These are phyloP conservation scores for Stictocephala bisonia DNA, from an alignment of 2,888 invertebrate genomes.

Conservation along the genomic window DNA sequence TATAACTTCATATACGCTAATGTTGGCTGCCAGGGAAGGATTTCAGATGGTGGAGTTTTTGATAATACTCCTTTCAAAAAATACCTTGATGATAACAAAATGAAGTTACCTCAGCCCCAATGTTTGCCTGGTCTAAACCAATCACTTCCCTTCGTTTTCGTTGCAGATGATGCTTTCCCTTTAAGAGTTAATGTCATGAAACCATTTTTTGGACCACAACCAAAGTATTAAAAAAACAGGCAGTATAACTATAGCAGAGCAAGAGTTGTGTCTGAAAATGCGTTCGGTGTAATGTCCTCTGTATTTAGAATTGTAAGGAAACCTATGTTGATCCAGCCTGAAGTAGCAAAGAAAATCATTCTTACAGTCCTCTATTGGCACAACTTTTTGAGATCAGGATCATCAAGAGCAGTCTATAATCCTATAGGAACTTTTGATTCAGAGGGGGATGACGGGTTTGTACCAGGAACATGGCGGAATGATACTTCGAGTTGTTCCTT, in stretches of 20 bases:
- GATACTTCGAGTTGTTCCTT: background rate
- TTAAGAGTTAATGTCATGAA: background rate
- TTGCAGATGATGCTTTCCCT: no score
- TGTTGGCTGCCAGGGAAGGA: background rate
- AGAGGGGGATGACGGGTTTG: background rate
- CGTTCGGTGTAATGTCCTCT: background rate
- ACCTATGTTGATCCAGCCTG: background rate
- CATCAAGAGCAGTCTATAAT: background rate
- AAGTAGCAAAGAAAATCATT: background rate
- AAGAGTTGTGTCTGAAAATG: background rate
- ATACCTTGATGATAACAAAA: background rate
- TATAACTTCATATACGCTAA: no score
- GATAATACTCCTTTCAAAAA: background rate
- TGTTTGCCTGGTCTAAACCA: background rate
- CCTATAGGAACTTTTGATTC: background rate
- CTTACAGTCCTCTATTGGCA: background rate
- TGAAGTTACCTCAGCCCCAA: no score
- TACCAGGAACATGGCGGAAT: background rate
- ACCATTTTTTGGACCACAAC: background rate
- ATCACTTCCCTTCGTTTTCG: background rate
- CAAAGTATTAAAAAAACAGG: background rate
- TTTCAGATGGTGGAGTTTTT: no score
- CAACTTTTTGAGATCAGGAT: background rate
- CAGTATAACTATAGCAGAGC: background rate
- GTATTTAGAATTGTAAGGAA: no score